phyloP scores from a whole-genome alignment of 1,140 invertebrate genomes.

The Battus philenor region DNA sequence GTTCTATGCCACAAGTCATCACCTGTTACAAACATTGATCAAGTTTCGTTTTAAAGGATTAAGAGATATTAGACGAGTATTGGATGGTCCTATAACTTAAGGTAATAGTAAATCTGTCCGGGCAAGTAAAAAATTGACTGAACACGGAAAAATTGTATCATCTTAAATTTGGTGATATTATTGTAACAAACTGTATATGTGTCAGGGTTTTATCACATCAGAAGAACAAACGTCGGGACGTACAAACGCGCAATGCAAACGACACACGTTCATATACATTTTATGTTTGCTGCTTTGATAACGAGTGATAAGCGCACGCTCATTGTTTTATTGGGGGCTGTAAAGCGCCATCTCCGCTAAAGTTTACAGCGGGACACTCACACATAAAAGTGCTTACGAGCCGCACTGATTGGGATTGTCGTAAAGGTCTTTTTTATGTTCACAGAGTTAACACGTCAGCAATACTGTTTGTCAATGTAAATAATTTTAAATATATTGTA shows the following conservation, averaged over 20 bases:
- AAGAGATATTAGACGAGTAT: no score
- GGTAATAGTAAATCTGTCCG: no score
- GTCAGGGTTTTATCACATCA: conserved; percentile 35
- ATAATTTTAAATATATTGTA: no score
- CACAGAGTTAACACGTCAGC: background rate
- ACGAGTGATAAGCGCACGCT: conserved; percentile 59
- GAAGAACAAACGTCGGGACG: conserved; percentile 56
- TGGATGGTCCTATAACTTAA: no score
- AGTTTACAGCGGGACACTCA: conserved; percentile 38
- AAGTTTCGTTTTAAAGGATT: no score
- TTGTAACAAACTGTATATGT: conserved; percentile 10
- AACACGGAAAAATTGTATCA: background rate
- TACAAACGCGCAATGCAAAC: conserved; percentile 58
- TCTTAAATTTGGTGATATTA: background rate
- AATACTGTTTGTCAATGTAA: no score
- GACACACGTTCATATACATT: conserved; percentile 64
- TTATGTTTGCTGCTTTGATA: conserved; percentile 69
- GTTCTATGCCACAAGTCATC: no score
- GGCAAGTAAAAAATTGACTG: no score
- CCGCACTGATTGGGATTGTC: conserved; percentile 8
- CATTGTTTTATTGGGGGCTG: conserved; percentile 71
- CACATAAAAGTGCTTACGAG: conserved; percentile 31
- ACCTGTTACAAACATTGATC: no score
- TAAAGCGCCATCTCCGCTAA: conserved; percentile 46
- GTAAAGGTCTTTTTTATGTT: conserved; percentile 9